A percentile compares a stretch with the other conserved stretches of the same genome.
Conservation (phyloP, 1,140 invertebrate species). For the Calliopsis andreniformis region DNA sequence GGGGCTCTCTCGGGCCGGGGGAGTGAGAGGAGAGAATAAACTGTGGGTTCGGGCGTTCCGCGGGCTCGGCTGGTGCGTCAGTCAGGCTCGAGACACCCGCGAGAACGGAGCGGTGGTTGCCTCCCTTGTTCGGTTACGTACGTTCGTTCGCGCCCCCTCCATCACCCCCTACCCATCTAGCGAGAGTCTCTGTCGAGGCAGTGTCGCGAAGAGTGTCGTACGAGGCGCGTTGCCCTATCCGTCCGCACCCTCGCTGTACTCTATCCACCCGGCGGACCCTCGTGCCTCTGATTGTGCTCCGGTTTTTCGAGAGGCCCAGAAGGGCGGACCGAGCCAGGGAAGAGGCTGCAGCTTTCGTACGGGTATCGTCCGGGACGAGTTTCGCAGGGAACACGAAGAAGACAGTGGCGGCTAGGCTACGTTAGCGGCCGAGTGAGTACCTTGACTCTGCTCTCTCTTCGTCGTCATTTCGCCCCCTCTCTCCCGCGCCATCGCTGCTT, state of each 20-base stretch:
- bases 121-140: conserved; percentile 58
- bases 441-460: conserved; percentile 13
- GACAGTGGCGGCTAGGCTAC: conserved; percentile 46
- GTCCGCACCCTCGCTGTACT: neutral
- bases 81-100: conserved; percentile 75
- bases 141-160: conserved; percentile 54
- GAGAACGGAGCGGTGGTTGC: conserved; percentile 66
- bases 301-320: too few species aligned
- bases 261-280: neutral
- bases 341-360: neutral
- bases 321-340: neutral
- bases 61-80: conserved; percentile 65
- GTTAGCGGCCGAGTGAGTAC: conserved; percentile 51
- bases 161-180: conserved; percentile 50
- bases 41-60: conserved; percentile 54
- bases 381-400: conserved; percentile 6
- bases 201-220: conserved; percentile 62
- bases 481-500: neutral
- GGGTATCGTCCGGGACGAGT: conserved; percentile 1
- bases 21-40: neutral
- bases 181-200: conserved; percentile 41
- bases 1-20: neutral
- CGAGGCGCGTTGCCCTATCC: conserved; percentile 19
- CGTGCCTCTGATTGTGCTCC: conserved; percentile 34
- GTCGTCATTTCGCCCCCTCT: neutral